These are phyloP conservation scores for Orycteropus afer DNA, from an alignment of 2,113 vertebrate species.

Conservation along the genomic window DNA sequence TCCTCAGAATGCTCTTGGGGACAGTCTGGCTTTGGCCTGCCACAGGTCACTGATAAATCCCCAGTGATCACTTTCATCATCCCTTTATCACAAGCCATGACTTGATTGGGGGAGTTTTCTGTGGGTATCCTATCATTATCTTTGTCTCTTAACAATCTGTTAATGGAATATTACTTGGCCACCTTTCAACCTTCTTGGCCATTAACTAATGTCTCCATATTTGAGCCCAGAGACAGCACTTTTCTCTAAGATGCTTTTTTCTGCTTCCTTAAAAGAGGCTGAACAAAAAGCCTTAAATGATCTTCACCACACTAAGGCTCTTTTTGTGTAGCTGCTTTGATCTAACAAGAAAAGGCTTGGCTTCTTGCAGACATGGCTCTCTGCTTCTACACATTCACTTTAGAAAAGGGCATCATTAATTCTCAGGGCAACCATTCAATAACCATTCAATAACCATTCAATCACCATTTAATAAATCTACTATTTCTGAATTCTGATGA, in stretches of 20 bases:
- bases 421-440: fast-evolving
- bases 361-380: not conserved
- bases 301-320: not conserved
- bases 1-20: not conserved
- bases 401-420: not conserved
- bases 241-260: not conserved
- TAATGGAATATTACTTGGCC: not conserved
- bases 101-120: not conserved
- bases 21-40: not conserved
- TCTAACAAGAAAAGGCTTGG: not conserved
- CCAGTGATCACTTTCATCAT: not conserved
- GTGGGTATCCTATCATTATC: not conserved
- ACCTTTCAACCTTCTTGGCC: not conserved
- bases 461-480: not conserved
- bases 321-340: not conserved
- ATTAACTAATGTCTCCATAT: too few relatives aligned
- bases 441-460: too few relatives aligned
- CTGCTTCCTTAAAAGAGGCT: not conserved
- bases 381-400: not conserved
- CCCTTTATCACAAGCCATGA: not conserved
- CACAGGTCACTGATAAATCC: not conserved
- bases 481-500: too few relatives aligned
- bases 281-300: too few relatives aligned
- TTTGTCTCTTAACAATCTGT: not conserved
- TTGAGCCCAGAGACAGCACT: not conserved